Evolutionary conservation across 2,113 vertebrate genomes (phyloP), one percentile per base, ranked within the genome.

Genomic region (Seriola quinqueradiata): DNA sequence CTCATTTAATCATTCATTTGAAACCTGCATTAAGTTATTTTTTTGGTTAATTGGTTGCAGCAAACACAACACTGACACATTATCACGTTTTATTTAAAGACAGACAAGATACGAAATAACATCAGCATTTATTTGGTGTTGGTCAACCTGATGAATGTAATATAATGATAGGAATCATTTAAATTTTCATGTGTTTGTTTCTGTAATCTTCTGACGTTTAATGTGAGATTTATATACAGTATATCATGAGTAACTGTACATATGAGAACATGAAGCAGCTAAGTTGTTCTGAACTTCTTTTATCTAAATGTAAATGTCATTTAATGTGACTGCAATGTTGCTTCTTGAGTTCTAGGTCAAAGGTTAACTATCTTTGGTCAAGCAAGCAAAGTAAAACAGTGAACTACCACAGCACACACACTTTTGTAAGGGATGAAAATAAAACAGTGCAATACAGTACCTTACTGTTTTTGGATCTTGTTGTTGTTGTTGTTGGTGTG

Each of bases 401-500:
- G 36, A 70, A 57, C 34, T 42, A 44, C 38, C 85, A 92, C 83
- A 83, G 70, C 89, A 91, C 60, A 86, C 80, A 67, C 78, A 79
- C 55, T 64, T 19, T 21, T 68, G 17, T 42, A 28, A 74, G 9
- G 4, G 11, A 64, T 34, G 34, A 8, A 36, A 71, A 3, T 68
- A 9, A 71, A 63, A 6, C 58, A 60, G 16, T 19, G 21, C 0
- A 48, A 4, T 38, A 60, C 75, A 76, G 19, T 96, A 97, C 96
- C 96, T 96, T 95, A 44, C 10, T 94, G 85, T 75, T 82, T 92
- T 95, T 94, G 65, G 80, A 28, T 63, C 73, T 90, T 11, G 87
- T 91, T 87, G 74, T 71, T 34, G 85, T 75, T 86, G 87, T 90
- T 11, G 87, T 91, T 87, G 74, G 73, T 34, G 85, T 75, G 87